These are phyloP conservation scores for Danaus chrysippus DNA, from an alignment of 2,888 invertebrate genomes.

Conservation along the genomic window DNA sequence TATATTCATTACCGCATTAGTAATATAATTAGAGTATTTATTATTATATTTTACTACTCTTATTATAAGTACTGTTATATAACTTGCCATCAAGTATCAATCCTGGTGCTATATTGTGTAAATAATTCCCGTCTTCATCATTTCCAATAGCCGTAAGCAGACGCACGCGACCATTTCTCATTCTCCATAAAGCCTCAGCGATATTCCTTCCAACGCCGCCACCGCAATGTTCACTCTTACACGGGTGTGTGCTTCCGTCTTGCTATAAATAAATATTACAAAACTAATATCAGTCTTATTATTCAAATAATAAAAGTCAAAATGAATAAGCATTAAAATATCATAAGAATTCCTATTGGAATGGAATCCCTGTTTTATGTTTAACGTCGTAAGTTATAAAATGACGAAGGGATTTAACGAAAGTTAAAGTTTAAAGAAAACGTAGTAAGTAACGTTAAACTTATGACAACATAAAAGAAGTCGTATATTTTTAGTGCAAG, in stretches of 20 bases:
- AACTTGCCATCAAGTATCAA: slow-evolving; percentile 57
- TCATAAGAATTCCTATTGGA: too few relatives aligned
- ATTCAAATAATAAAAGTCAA: not conserved
- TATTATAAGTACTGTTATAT: too few relatives aligned
- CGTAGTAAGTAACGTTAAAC: too few relatives aligned
- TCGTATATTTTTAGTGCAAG: not conserved
- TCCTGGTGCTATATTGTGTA: slow-evolving; percentile 55
- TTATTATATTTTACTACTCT: too few relatives aligned
- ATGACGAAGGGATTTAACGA: too few relatives aligned
- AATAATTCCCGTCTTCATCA: slow-evolving; percentile 75
- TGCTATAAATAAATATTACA: slow-evolving; percentile 50
- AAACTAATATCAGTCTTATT: slow-evolving; percentile 1
- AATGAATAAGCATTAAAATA: too few relatives aligned
- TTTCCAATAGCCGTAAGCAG: slow-evolving; percentile 89
- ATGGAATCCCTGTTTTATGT: too few relatives aligned
- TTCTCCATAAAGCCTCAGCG: slow-evolving; percentile 89
- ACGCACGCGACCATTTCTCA: slow-evolving; percentile 82
- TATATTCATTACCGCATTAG: too few relatives aligned
- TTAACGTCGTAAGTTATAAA: too few relatives aligned
- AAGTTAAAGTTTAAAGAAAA: too few relatives aligned
- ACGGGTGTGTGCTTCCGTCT: slow-evolving; percentile 88
- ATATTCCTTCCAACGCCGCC: slow-evolving; percentile 97
- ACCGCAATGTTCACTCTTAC: slow-evolving; percentile 80
- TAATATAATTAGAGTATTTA: too few relatives aligned
- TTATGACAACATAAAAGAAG: not conserved